Evolutionary conservation across 1,140 invertebrate genomes (phyloP).

Genomic region (Aphelenchoides besseyi): DNA sequence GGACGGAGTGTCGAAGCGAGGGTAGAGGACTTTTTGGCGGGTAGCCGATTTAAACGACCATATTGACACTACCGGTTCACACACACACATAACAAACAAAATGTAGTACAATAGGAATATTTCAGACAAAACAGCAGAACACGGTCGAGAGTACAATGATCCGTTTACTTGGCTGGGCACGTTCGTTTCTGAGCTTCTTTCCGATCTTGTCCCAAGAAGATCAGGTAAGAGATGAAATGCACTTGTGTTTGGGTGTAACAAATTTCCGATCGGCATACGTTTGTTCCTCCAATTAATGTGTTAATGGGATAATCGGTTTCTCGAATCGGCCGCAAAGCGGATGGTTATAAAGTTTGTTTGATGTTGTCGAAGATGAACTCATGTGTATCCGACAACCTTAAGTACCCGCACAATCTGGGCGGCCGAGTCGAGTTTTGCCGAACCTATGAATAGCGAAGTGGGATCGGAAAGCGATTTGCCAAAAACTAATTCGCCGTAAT

Average conservation of each 20-base stretch:
- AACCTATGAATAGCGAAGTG: too few relatives aligned
- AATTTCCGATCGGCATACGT: too few relatives aligned
- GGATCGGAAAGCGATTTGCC: background rate
- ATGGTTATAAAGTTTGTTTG: too few relatives aligned
- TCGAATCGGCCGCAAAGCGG: too few relatives aligned
- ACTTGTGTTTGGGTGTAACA: too few relatives aligned
- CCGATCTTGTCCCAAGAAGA: constrained; percentile 18
- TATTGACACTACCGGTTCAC: background rate
- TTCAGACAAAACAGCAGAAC: background rate
- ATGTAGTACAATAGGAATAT: too few relatives aligned
- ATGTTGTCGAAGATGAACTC: too few relatives aligned
- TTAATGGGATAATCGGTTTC: too few relatives aligned
- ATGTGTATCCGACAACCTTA: too few relatives aligned
- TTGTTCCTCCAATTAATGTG: too few relatives aligned
- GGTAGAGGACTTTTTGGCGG: background rate
- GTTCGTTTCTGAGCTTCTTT: constrained; percentile 11
- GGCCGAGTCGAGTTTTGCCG: too few relatives aligned
- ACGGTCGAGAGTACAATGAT: constrained; percentile 15
- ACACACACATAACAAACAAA: too few relatives aligned
- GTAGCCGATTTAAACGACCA: background rate
- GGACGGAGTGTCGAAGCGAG: background rate
- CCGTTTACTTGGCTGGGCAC: constrained; percentile 16
- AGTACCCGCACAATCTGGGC: background rate
- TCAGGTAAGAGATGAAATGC: constrained; percentile 15
- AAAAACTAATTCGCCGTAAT: background rate